Evolutionary conservation across 2,888 invertebrate species (phyloP).

Genomic region (Nymphalis c-album): DNA sequence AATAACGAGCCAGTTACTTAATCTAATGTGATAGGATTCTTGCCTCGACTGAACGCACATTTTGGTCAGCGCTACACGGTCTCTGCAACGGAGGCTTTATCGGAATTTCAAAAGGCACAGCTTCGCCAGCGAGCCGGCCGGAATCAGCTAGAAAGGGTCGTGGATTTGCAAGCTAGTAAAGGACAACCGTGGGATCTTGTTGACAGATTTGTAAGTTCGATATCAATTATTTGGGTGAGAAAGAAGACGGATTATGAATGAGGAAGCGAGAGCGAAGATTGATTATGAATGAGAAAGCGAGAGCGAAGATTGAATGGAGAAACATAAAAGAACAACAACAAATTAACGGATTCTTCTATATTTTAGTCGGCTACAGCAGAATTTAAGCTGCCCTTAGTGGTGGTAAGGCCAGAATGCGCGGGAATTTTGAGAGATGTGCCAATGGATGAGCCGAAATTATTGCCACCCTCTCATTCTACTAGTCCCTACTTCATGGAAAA

Average conservation of each 20-base stretch:
- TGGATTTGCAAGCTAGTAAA: conserved; percentile 83
- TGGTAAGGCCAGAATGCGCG: conserved; percentile 85
- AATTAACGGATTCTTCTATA: conserved; percentile 17
- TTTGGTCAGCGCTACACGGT: conserved; percentile 88
- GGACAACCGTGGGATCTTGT: conserved; percentile 83
- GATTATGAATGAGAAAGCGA: conserved; percentile 35
- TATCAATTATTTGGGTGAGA: conserved; percentile 29
- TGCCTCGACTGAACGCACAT: conserved; percentile 84
- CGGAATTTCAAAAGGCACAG: conserved; percentile 85
- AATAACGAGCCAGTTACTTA: conserved; percentile 1
- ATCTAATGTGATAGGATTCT: conserved; percentile 75
- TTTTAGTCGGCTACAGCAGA: conserved; percentile 84
- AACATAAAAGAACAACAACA: conserved; percentile 19
- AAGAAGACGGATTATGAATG: conserved; percentile 31
- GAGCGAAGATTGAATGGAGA: conserved; percentile 41
- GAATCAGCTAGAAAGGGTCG: conserved; percentile 81
- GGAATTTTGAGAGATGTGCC: conserved; percentile 83
- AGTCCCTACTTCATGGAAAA: conserved; percentile 86
- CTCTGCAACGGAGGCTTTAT: conserved; percentile 86
- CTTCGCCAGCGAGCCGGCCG: conserved; percentile 80
- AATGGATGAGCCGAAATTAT: conserved; percentile 81
- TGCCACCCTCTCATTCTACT: conserved; percentile 80
- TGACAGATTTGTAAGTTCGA: conserved; percentile 82
- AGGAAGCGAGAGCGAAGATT: conserved; percentile 28
- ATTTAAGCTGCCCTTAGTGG: conserved; percentile 85